phyloP scores from a whole-genome alignment of 2,797 vertebrate species.

The Malacoraja senta region DNA sequence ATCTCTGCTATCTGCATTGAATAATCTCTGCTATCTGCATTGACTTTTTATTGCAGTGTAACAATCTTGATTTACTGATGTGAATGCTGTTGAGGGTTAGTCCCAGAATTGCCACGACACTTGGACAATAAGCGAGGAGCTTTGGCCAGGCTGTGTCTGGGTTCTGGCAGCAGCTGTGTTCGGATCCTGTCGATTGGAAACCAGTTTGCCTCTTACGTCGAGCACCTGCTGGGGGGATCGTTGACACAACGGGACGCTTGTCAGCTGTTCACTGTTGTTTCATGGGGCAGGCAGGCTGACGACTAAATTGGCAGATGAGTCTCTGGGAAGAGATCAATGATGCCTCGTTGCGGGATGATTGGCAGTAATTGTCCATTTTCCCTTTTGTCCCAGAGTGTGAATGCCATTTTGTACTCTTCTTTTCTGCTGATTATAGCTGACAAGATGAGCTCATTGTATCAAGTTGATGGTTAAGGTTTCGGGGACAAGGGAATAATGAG shows the following conservation, averaged over 20 bases:
- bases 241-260: slow-evolving; percentile 38
- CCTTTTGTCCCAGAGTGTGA: not conserved
- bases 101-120: not conserved
- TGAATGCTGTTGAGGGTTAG: not conserved
- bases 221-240: slow-evolving; percentile 61
- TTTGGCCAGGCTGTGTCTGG: slow-evolving; percentile 46
- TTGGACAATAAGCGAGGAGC: slow-evolving; percentile 47
- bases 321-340: not conserved
- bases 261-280: slow-evolving; percentile 30
- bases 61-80: not conserved
- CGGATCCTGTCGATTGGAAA: slow-evolving; percentile 60
- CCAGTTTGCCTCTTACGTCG: slow-evolving; percentile 50
- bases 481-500: not conserved
- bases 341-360: not conserved
- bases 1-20: not conserved
- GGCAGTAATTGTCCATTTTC: slow-evolving; percentile 31
- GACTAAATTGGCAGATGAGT: slow-evolving; percentile 20
- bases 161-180: slow-evolving; percentile 64
- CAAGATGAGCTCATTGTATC: slow-evolving; percentile 35
- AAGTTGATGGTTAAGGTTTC: slow-evolving; percentile 23
- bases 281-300: slow-evolving; percentile 3
- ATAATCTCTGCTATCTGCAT: not conserved
- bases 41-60: not conserved
- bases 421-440: slow-evolving; percentile 8
- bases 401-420: slow-evolving; percentile 7